phyloP scores from a whole-genome alignment of 1,140 invertebrate species.

The Drosophila nikananu region DNA sequence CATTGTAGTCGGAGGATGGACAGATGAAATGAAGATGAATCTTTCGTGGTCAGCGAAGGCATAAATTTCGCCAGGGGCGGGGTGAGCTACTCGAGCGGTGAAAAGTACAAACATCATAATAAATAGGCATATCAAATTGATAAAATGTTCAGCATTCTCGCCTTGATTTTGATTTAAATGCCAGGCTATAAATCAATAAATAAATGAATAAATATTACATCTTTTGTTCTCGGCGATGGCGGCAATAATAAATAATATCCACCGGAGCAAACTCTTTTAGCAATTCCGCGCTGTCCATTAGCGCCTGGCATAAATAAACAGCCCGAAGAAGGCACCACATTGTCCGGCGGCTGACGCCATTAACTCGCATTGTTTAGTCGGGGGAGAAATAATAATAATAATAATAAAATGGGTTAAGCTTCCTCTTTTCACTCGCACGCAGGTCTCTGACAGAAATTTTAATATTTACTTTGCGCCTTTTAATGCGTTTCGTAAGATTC shows the following conservation, averaged over 20 bases:
- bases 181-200: conserved; percentile 70
- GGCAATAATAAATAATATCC: conserved; percentile 70
- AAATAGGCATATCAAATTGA: conserved; percentile 78
- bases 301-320: conserved; percentile 67
- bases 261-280: conserved; percentile 48
- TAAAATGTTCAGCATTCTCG: conserved; percentile 62
- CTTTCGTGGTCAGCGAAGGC: conserved; percentile 65
- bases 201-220: conserved; percentile 80
- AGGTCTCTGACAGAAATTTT: conserved; percentile 65
- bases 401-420: conserved; percentile 74
- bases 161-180: conserved; percentile 73
- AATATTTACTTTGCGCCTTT: conserved; percentile 77
- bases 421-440: conserved; percentile 18
- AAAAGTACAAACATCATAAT: conserved; percentile 73
- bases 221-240: conserved; percentile 38
- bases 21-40: conserved; percentile 77
- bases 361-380: conserved; percentile 73
- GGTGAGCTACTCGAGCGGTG: conserved; percentile 18
- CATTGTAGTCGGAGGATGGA: conserved; percentile 17
- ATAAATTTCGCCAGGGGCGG: conserved; percentile 56
- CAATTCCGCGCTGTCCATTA: conserved; percentile 72
- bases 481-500: conserved; percentile 70
- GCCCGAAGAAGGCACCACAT: conserved; percentile 19
- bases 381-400: conserved; percentile 62
- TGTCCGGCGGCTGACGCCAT: conserved; percentile 55